Base-by-base conservation (phyloP, 2,113 vertebrate genomes). In the Pitta sordida region DNA sequence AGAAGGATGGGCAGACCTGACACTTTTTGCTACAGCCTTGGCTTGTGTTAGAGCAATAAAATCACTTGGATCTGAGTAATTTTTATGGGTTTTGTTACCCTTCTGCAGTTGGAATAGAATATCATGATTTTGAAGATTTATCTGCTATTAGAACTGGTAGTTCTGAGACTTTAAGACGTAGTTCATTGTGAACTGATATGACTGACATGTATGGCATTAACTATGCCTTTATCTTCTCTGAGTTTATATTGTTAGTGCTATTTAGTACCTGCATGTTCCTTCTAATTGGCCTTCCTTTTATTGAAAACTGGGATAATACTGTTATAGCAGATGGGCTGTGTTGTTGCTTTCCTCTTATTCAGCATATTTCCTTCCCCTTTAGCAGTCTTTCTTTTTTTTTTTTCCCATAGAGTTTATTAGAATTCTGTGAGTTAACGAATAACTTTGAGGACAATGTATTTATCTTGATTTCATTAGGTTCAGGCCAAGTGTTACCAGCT, bases 401-500 rank as follows among this genome's bases (percentile, higher is more conserved):
- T 78, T 29, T 3, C 75, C 22, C 91, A 9, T 53, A 79, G 46
- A 95, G 52, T 87, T 71, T 91, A 59, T 59, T 91, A 49, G 43
- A 82, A 53, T 58, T 79, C 21, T 34, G 21, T 63, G 23, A 90
- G 86, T 90, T 94, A 82, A 83, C 71, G 78, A 80, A 34, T 91
- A 52, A 95, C 73, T 90, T 81, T 88, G 30, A 77, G 53, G 68
- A 81, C 55, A 78, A 83, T 86, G 15, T 91, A 39, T 94, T 80
- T 97, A 24, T 91, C 90, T 96, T 93, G 76, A 96, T 94, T 91
- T 88, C 8, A 83, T 70, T 96, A 99, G 99, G 98, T 99, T 95
- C 99, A 99, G 97, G 98, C 99, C 41, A 99, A 99, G 59, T 99
- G 99, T 97, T 99, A 99, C 97, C 99, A 99, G 97, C 98, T 99